A percentile compares a stretch with the other conserved stretches of the same genome.
These are phyloP conservation scores for Lasiurus cinereus DNA, from an alignment of 2,113 vertebrate genomes.

Conservation along the genomic window DNA sequence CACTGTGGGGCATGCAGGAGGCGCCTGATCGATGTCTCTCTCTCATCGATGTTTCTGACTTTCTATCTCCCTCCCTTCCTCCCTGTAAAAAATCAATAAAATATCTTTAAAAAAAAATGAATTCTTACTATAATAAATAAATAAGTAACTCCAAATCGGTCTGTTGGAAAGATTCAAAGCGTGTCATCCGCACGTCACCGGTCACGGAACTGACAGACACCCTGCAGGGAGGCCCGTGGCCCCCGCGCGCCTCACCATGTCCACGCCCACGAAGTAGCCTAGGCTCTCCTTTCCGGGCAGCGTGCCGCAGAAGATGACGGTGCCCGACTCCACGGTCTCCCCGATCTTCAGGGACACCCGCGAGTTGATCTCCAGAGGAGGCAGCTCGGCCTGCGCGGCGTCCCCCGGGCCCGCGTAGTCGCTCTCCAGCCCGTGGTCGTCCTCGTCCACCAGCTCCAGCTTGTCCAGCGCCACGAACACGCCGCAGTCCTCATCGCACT, in stretches of 20 bases:
- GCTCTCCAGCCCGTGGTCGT: conserved; percentile 92
- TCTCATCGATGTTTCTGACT: too few species aligned
- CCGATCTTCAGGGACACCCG: conserved; percentile 96
- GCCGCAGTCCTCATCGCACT: conserved; percentile 98
- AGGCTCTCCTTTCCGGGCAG: conserved; percentile 97
- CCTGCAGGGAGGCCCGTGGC: conserved; percentile 80
- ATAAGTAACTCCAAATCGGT: too few species aligned
- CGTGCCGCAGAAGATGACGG: conserved; percentile 98
- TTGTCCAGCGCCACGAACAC: conserved; percentile 99
- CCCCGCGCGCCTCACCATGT: conserved; percentile 94
- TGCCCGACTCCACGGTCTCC: conserved; percentile 95
- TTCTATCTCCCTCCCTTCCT: too few species aligned
- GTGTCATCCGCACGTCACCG: neutral
- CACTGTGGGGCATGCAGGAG: too few species aligned
- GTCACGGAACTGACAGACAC: conserved; percentile 58
- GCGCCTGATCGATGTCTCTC: too few species aligned
- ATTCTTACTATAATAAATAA: too few species aligned
- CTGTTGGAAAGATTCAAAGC: neutral
- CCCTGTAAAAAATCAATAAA: too few species aligned
- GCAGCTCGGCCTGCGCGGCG: conserved; percentile 92
- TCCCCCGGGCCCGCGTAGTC: conserved; percentile 93
- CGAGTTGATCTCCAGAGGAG: conserved; percentile 96
- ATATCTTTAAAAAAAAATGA: too few species aligned
- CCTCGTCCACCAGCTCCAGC: conserved; percentile 95
- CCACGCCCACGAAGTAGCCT: conserved; percentile 98